Conservation (phyloP, 1,140 invertebrate species). For the Neuroterus valhalla region DNA sequence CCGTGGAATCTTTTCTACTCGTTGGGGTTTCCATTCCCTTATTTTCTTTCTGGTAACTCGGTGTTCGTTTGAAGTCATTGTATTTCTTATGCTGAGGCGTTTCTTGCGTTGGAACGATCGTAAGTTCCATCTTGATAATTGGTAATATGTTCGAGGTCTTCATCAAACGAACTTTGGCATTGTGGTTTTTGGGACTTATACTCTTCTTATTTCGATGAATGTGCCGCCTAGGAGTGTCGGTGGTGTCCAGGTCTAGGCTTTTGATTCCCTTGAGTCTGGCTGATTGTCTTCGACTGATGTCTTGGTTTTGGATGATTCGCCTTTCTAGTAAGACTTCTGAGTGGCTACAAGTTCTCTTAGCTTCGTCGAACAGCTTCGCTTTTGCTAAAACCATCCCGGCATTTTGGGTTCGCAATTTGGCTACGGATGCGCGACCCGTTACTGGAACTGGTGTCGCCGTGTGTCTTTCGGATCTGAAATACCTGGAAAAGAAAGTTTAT, state of each 20-base stretch:
- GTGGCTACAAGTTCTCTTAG: constrained; percentile 52
- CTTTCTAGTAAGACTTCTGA: constrained; percentile 36
- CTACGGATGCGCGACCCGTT: constrained; percentile 78
- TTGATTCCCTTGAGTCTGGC: constrained; percentile 37
- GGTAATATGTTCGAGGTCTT: constrained; percentile 42
- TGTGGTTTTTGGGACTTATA: constrained; percentile 53
- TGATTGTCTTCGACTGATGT: constrained; percentile 33
- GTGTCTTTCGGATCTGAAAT: constrained; percentile 60
- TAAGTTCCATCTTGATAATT: constrained; percentile 48
- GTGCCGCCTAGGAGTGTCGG: constrained; percentile 12
- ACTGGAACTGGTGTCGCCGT: constrained; percentile 58
- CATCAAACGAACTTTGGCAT: constrained; percentile 39
- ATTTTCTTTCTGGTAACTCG: constrained; percentile 55
- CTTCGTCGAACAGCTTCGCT: constrained; percentile 79
- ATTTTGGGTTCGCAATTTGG: constrained; percentile 79
- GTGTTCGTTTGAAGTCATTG: not conserved
- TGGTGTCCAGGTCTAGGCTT: constrained; percentile 28
- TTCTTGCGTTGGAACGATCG: constrained; percentile 26
- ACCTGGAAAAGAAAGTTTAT: constrained; percentile 42
- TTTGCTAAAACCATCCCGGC: constrained; percentile 82
- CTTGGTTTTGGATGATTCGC: constrained; percentile 32
- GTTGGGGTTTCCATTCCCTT: constrained; percentile 23
- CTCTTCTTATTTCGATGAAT: constrained; percentile 39
- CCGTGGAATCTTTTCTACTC: constrained; percentile 34
- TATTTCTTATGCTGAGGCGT: constrained; percentile 28